Percentiles rank a stretch among this genome's conserved stretches.
phyloP scores from a whole-genome alignment of 1,140 invertebrate species.

The Conus ventricosus region DNA sequence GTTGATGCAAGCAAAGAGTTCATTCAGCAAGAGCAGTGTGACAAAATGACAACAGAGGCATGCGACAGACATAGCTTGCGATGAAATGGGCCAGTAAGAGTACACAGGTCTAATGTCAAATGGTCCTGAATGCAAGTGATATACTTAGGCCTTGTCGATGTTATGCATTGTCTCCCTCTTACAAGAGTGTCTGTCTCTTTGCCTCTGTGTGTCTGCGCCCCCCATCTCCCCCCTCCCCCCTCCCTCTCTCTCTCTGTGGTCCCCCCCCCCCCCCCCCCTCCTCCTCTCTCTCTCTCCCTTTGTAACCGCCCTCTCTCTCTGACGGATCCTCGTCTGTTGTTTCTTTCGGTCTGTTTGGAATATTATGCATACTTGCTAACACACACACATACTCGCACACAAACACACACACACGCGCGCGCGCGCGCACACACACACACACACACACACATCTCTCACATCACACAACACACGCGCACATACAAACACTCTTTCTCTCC shows the following conservation, averaged over 20 bases:
- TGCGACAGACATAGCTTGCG: background rate
- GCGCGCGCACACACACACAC: background rate
- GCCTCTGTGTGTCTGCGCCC: background rate
- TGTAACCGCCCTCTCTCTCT: slow-evolving; percentile 14
- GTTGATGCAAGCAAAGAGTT: too few species aligned
- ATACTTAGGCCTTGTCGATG: background rate
- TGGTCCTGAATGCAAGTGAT: too few species aligned
- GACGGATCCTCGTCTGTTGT: background rate
- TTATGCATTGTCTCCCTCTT: background rate
- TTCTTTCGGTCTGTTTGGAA: background rate
- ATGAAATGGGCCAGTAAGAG: too few species aligned
- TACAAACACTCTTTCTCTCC: background rate
- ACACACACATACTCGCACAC: background rate
- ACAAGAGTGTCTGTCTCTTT: background rate
- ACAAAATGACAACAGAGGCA: background rate
- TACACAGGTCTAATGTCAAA: too few species aligned
- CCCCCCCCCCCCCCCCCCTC: background rate
- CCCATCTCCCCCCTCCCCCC: background rate
- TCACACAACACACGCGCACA: background rate
- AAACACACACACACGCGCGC: too few species aligned
- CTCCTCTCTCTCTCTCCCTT: slow-evolving; percentile 15
- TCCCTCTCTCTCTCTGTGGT: background rate
- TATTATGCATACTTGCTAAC: background rate
- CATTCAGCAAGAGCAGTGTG: background rate
- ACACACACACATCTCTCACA: background rate